Percentiles rank a stretch among this genome's conserved stretches.
Conservation (phyloP, 2,797 vertebrate species). For the Sebastes taczanowskii region DNA sequence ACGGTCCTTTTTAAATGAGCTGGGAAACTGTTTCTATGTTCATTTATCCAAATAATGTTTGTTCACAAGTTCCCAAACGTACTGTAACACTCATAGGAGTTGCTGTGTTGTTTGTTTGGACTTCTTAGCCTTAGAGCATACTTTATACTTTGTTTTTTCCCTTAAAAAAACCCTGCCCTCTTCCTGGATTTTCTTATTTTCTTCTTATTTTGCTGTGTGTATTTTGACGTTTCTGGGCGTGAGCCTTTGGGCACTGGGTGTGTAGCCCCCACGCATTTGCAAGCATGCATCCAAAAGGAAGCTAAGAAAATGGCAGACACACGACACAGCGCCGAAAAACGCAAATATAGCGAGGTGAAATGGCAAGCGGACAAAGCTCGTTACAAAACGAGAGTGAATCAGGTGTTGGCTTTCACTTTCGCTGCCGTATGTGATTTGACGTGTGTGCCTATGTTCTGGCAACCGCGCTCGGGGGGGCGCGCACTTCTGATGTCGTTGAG, state of each 20-base stretch:
- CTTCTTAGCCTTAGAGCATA: background rate
- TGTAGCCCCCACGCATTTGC: too few species aligned
- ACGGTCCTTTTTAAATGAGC: background rate
- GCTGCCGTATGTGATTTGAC: too few species aligned
- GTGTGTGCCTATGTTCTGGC: rapidly evolving
- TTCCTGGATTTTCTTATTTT: background rate
- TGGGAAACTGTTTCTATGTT: background rate
- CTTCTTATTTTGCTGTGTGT: background rate
- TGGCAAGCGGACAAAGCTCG: too few species aligned
- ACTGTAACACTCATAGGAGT: background rate
- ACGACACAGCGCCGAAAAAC: too few species aligned
- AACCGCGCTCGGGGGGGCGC: too few species aligned
- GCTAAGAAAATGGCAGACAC: too few species aligned
- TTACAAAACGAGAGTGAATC: too few species aligned
- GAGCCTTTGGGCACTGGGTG: background rate
- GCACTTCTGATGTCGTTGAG: too few species aligned
- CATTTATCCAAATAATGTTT: background rate
- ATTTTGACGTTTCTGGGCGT: background rate
- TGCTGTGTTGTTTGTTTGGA: background rate
- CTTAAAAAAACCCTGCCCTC: too few species aligned
- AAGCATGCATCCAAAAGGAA: too few species aligned
- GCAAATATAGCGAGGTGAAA: rapidly evolving
- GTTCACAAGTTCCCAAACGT: background rate
- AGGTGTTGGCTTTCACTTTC: too few species aligned
- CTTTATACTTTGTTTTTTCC: too few species aligned